Conservation (phyloP, 2,797 vertebrate species). For the Spinus pinus region DNA sequence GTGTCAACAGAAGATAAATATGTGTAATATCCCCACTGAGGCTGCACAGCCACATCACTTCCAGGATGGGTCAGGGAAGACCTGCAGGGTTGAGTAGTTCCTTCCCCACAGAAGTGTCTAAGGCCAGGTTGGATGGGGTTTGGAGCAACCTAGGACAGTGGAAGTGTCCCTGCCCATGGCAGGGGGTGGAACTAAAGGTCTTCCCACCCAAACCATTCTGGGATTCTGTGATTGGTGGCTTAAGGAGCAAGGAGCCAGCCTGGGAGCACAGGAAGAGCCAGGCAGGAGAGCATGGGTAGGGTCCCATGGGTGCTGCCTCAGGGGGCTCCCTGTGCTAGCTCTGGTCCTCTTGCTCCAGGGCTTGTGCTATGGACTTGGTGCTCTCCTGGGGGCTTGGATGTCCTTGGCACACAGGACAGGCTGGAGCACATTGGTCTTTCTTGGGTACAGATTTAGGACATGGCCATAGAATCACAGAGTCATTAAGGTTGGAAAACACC, state of each 20-base stretch:
- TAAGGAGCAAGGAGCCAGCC: not conserved
- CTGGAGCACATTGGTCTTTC: accelerated
- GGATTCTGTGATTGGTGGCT: not conserved
- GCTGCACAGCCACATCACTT: not conserved
- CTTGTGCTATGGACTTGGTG: not conserved
- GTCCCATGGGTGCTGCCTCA: not conserved
- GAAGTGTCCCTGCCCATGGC: not conserved
- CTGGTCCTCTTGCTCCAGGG: not conserved
- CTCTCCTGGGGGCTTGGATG: not conserved
- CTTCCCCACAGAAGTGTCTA: not conserved
- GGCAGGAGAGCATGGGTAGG: not conserved
- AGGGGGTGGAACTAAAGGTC: not conserved
- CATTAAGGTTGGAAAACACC: not conserved
- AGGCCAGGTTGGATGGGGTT: not conserved
- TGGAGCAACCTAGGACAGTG: not conserved
- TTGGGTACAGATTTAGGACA: not conserved
- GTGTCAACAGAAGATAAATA: not conserved
- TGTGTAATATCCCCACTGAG: not conserved
- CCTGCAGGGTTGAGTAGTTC: not conserved
- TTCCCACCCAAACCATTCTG: not conserved
- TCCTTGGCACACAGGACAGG: not conserved
- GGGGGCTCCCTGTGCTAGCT: no score
- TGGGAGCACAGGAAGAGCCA: not conserved
- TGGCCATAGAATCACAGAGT: not conserved
- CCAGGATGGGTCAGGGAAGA: not conserved